Percentiles rank a stretch among this genome's conserved stretches.
Conservation (phyloP, 2,113 vertebrate genomes). For the Saguinus midas region DNA sequence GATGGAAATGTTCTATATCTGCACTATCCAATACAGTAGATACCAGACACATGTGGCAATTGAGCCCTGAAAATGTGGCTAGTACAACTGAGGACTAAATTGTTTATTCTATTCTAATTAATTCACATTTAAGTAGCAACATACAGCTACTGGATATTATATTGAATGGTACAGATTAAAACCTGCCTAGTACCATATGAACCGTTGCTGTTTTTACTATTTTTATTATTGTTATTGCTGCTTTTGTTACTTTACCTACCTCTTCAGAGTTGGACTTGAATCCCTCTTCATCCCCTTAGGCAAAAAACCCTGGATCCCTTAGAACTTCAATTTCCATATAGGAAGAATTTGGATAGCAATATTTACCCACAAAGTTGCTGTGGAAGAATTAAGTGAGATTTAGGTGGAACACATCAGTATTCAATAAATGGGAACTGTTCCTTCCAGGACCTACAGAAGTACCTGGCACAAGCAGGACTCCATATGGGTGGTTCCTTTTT, state of each 20-base stretch:
- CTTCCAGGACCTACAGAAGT: background rate
- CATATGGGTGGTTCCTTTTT: background rate
- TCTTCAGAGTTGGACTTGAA: background rate
- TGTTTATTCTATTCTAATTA: background rate
- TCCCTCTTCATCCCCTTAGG: background rate
- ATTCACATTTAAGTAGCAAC: background rate
- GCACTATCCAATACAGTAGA: background rate
- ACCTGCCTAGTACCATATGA: background rate
- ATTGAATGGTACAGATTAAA: background rate
- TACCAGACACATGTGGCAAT: accelerated
- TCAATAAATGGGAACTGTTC: background rate
- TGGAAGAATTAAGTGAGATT: background rate
- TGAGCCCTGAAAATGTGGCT: background rate
- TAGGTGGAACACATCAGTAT: too few relatives aligned
- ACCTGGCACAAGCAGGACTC: background rate
- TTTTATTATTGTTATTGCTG: background rate
- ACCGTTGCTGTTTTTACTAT: background rate
- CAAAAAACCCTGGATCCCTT: background rate
- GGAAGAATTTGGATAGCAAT: background rate
- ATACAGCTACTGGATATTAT: background rate
- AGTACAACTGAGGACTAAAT: background rate
- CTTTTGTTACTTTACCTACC: background rate
- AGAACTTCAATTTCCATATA: background rate
- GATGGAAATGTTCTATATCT: background rate
- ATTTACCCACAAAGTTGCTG: background rate